A percentile compares a stretch with the other conserved stretches of the same genome.
phyloP scores from a whole-genome alignment of 2,113 vertebrate genomes.

The Eretmochelys imbricata region DNA sequence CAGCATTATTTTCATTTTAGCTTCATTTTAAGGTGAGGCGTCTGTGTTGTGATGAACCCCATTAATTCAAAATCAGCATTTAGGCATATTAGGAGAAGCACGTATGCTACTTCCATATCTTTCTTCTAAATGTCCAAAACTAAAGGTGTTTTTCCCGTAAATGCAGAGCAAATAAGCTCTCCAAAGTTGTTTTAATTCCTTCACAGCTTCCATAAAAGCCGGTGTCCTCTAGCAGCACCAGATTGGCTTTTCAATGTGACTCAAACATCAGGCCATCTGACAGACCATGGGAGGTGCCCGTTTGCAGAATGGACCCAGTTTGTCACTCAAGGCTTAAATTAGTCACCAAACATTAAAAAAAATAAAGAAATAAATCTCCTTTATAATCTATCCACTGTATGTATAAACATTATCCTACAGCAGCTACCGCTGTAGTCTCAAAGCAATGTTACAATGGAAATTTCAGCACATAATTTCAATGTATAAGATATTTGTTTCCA shows the following conservation, averaged over 20 bases:
- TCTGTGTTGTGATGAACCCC: slow-evolving; percentile 7
- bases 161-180: not conserved
- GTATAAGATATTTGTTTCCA: not conserved
- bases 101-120: not conserved
- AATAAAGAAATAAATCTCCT: not conserved
- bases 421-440: not conserved
- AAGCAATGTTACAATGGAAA: not conserved
- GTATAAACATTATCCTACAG: not conserved
- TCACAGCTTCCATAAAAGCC: not conserved
- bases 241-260: not conserved
- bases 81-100: not conserved
- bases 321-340: not conserved
- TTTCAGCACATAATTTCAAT: not conserved
- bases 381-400: not conserved
- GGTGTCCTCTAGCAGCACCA: not conserved
- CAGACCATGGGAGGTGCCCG: not conserved
- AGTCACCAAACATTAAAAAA: not conserved
- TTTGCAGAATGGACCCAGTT: not conserved
- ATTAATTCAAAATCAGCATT: slow-evolving; percentile 48
- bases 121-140: slow-evolving; percentile 29
- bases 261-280: not conserved
- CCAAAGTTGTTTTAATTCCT: not conserved
- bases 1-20: slow-evolving; percentile 40
- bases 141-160: not conserved
- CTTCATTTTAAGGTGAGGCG: not conserved